Evolutionary conservation across 2,797 vertebrate species (phyloP).

Genomic region (Leptatherina wallacei): DNA sequence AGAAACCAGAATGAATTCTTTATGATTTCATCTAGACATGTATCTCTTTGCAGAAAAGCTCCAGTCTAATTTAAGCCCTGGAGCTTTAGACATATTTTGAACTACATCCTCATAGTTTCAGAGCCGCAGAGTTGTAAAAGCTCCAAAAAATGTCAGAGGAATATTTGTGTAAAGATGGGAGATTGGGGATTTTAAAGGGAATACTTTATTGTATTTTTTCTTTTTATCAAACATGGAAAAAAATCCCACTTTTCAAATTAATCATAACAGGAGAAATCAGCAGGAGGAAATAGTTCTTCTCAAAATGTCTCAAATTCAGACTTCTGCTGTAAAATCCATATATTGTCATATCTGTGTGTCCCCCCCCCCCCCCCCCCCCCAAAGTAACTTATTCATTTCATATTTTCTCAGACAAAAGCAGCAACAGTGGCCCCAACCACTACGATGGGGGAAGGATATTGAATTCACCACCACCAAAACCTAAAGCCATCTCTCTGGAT

Average conservation of each 20-base stretch:
- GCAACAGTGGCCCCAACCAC: constrained; percentile 68
- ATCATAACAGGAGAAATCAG: constrained; percentile 28
- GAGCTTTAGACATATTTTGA: constrained; percentile 38
- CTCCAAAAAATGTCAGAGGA: constrained; percentile 10
- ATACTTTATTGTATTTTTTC: constrained; percentile 17
- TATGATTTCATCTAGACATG: constrained; percentile 43
- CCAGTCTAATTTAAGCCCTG: constrained; percentile 17
- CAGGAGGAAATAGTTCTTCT: constrained; percentile 4
- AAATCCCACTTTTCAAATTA: constrained; percentile 15
- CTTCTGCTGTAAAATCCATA: neutral
- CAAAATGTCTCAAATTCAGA: constrained; percentile 10
- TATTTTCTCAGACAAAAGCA: constrained; percentile 73
- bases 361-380: too few species aligned
- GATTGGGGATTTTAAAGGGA: constrained; percentile 37
- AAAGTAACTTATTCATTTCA: neutral
- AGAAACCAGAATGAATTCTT: constrained; percentile 39
- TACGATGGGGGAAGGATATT: constrained; percentile 69
- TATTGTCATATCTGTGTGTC: neutral
- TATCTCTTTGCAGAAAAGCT: constrained; percentile 17
- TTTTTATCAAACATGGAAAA: neutral
- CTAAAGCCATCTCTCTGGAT: constrained; percentile 82
- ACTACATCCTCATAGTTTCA: constrained; percentile 25
- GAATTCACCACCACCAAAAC: constrained; percentile 80
- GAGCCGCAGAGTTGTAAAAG: constrained; percentile 28
- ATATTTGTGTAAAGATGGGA: constrained; percentile 41